Percentiles rank a stretch among this genome's conserved stretches.
Conservation (phyloP, 2,797 vertebrate species). For the Distichodus sexfasciatus region DNA sequence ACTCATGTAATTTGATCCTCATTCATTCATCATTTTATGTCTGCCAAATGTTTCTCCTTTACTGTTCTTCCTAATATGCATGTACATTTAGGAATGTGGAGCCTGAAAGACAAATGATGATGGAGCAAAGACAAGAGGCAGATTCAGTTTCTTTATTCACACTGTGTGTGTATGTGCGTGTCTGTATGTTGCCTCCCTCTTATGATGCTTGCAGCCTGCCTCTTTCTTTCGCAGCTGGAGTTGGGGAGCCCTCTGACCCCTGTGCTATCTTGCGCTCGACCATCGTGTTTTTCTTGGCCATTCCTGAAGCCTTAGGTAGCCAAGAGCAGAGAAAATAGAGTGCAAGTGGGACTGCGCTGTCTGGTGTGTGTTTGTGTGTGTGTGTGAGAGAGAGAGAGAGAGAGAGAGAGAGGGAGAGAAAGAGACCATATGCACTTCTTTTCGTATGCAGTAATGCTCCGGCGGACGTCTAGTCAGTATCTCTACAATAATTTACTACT, state of each 20-base stretch:
- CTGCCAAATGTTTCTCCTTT: conserved; percentile 5
- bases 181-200: conserved; percentile 13
- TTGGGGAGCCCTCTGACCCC: conserved; percentile 40
- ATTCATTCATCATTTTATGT: no score
- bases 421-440: conserved; percentile 28
- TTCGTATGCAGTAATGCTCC: conserved; percentile 31
- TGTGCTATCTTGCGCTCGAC: conserved; percentile 49
- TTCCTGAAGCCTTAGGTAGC: conserved; percentile 51
- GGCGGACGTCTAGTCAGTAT: conserved; percentile 51
- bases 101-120: background rate
- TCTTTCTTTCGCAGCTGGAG: conserved; percentile 44
- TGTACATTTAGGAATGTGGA: background rate
- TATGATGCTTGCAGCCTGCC: background rate
- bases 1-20: no score
- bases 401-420: conserved; percentile 6
- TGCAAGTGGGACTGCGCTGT: conserved; percentile 43
- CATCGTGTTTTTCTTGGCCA: conserved; percentile 54
- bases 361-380: conserved; percentile 38
- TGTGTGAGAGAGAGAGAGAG: conserved; percentile 23
- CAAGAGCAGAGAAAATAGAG: conserved; percentile 46
- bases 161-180: conserved; percentile 5
- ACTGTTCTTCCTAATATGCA: background rate
- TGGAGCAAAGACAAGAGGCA: background rate
- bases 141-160: conserved; percentile 22
- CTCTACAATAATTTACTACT: conserved; percentile 55